Percentiles rank a stretch among this genome's conserved stretches.
phyloP scores from a whole-genome alignment of 2,797 vertebrate species.

The Mycteria americana region DNA sequence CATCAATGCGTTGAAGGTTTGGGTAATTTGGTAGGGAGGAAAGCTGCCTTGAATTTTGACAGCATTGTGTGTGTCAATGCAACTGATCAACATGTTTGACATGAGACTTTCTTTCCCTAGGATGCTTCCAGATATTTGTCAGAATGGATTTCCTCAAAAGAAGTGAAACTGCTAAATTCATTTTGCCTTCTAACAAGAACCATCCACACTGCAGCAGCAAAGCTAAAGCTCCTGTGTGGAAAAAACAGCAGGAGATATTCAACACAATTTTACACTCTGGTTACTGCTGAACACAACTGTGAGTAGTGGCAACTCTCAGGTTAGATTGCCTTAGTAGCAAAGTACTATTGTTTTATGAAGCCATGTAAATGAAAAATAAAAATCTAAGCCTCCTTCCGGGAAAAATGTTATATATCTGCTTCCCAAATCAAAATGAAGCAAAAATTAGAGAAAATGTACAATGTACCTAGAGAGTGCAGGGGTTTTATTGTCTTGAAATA shows the following conservation, averaged over 20 bases:
- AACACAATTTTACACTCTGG: conserved; percentile 13
- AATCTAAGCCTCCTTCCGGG: neutral
- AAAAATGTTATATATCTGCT: neutral
- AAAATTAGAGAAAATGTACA: neutral
- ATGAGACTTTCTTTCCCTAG: conserved; percentile 28
- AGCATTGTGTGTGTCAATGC: conserved; percentile 25
- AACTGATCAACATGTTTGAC: conserved; percentile 39
- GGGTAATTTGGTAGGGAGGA: neutral
- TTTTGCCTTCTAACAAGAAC: conserved; percentile 55
- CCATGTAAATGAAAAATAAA: neutral
- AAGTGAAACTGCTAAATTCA: conserved; percentile 53
- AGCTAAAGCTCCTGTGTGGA: conserved; percentile 13
- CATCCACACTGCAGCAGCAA: conserved; percentile 3
- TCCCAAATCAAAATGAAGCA: neutral
- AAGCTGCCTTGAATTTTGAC: conserved; percentile 23
- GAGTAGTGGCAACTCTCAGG: conserved; percentile 10
- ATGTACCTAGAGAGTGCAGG: neutral
- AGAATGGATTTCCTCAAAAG: conserved; percentile 51
- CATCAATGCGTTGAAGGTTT: neutral
- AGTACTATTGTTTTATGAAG: neutral
- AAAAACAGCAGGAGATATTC: conserved; percentile 31
- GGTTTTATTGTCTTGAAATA: conserved; percentile 2
- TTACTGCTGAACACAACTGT: conserved; percentile 26
- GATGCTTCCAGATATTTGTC: conserved; percentile 45
- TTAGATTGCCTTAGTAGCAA: neutral